A percentile compares a stretch with the other conserved stretches of the same genome.
phyloP scores from a whole-genome alignment of 2,113 vertebrate genomes.

The Phalacrocorax aristotelis region DNA sequence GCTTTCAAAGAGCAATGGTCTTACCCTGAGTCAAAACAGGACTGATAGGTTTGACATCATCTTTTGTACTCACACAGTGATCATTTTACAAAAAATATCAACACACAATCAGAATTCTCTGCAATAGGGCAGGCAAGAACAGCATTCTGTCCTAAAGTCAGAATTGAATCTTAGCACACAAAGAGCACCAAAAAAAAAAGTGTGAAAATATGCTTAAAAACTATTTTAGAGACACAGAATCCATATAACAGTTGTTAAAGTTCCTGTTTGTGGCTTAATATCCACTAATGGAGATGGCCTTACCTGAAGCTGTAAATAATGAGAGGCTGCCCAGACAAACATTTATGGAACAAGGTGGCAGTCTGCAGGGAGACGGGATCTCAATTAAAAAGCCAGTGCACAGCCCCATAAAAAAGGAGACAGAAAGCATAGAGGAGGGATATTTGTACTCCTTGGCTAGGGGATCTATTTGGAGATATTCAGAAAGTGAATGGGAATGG shows the following conservation, averaged over 20 bases:
- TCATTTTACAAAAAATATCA: neutral
- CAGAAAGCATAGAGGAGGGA: neutral
- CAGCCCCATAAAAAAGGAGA: neutral
- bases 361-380: neutral
- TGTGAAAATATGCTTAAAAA: neutral
- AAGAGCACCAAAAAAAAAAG: neutral
- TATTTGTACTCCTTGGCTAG: neutral
- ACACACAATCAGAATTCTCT: neutral
- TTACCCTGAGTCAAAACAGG: neutral
- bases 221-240: neutral
- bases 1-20: neutral
- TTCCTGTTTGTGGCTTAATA: neutral
- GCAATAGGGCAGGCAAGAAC: neutral
- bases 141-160: neutral
- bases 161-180: neutral
- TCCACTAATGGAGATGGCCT: neutral
- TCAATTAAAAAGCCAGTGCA: neutral
- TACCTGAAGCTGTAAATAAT: neutral
- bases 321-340: neutral
- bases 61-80: neutral
- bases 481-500: neutral
- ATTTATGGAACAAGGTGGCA: neutral
- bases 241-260: neutral
- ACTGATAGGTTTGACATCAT: neutral
- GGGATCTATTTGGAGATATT: neutral